Base-by-base conservation (phyloP, 2,888 invertebrate genomes). In the Lepeophtheirus nordmannii region DNA sequence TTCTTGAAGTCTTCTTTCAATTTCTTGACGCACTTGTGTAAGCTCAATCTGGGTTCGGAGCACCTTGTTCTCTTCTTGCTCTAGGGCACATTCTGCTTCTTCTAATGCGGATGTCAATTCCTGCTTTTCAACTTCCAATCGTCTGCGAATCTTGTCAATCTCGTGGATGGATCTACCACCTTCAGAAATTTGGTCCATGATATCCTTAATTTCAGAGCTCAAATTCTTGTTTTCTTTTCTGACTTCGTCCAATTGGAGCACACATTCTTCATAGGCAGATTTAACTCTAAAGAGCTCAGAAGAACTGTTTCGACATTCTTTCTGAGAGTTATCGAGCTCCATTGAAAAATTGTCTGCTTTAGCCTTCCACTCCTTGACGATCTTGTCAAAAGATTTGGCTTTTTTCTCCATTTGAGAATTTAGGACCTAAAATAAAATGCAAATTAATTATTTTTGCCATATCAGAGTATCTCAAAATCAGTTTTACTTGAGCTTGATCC, bases 201-300 rank as follows among this genome's bases (percentile, higher is more conserved):
- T 82, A 78, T 98, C 98, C 83, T 97, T 96, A 80, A 99, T 96
- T 82, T 98, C 98, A 81, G 97, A 96, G 97, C 80, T 97, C 96
- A 75, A 96, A 81, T 94, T 94, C 85, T 96, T 97, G 87, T 98
- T 98, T 80, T 98, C 98, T 75, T 97, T 88, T 75, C 94, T 88
- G 70, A 96, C 89, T 73, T 91, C 89, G 80, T 98, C 97, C 75
- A 94, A 83, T 78, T 93, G 92, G 80, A 96, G 94, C 78, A 91
- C 89, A 73, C 89, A 87, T 80, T 96, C 94, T 77, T 96, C 96
- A 78, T 92, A 89, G 71, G 92, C 92, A 73, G 84, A 81, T 83
- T 93, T 93, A 76, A 96, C 89, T 79, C 94, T 90, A 92, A 96
- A 97, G 75, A 97, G 81, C 81, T 98, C 97, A 72, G 97, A 96